phyloP scores from a whole-genome alignment of 2,888 invertebrate genomes.

The Lochmaea crataegi region DNA sequence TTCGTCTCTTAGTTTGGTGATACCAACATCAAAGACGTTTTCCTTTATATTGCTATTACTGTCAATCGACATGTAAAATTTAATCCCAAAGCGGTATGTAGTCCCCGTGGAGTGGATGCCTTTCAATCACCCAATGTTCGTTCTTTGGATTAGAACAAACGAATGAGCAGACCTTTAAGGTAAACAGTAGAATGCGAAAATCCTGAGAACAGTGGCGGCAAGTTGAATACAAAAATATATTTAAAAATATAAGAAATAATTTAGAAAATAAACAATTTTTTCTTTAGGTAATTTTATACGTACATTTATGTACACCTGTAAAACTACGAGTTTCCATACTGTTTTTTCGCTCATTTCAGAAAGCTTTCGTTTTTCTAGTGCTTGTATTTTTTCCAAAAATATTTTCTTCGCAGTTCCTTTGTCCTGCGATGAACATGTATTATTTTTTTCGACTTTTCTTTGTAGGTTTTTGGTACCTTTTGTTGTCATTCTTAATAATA shows the following conservation, averaged over 20 bases:
- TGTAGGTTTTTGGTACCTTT: no score
- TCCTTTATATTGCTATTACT: slow-evolving; percentile 65
- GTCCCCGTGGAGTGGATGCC: slow-evolving; percentile 54
- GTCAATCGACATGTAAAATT: slow-evolving; percentile 66
- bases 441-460: no score
- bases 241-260: not conserved
- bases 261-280: not conserved
- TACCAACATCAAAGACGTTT: slow-evolving; percentile 64
- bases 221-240: not conserved
- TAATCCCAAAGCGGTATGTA: slow-evolving; percentile 61
- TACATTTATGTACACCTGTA: no score
- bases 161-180: slow-evolving; percentile 59
- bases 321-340: no score
- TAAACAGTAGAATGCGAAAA: slow-evolving; percentile 57
- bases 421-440: no score
- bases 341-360: no score
- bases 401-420: no score
- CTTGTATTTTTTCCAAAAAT: no score
- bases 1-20: slow-evolving; percentile 62
- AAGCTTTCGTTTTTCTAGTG: no score
- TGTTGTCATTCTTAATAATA: no score
- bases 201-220: slow-evolving; percentile 52
- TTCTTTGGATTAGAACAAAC: slow-evolving; percentile 63
- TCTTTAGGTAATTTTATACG: no score
- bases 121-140: slow-evolving; percentile 64